Evolutionary conservation across 1,140 invertebrate species (phyloP), one percentile per base, ranked within the genome.

Genomic region (Drosophila setifemur): DNA sequence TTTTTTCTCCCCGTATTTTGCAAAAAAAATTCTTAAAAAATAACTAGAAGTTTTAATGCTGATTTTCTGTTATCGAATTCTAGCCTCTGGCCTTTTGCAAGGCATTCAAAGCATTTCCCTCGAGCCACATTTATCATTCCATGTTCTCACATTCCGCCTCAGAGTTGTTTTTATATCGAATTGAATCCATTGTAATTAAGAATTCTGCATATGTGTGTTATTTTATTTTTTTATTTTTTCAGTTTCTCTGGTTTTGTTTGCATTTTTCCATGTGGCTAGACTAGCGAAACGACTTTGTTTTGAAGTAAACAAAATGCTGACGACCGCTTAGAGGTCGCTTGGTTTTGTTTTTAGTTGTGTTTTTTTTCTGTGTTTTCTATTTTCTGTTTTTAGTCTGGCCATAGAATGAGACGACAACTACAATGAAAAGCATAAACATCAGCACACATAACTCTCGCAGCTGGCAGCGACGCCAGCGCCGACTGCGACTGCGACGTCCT

Each of bases 241-340:
- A n/a, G 23, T 40, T 66, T 49, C 42, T 11, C 37, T 29, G n/a
- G 25, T 29, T 63, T 19, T 61, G 57, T 58, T 61, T 58, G 57
- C 53, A 47, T 45, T 44, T 58, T 70, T 48, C 54, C 67, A 70
- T 47, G 57, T 33, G 57, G 52, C 57, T 23, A 61, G 57, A 43
- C 35, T 31, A 49, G 54, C 67, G 67, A 60, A 47, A 71, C 67
- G 68, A 71, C 66, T 71, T 71, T 71, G 68, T 60, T 42, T 71
- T 49, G 31, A 71, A 71, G 67, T 71, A 60, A 71, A 71, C 67
- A 71, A 71, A 60, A 60, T 71, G 67, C 44, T 71, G 67, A 71
- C 67, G 67, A 71, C 67, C 67, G 67, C 67, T 71, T 71, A 71
- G 54, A 71, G 67, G 67, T 71, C 67, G 67, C 67, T 71, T 44